Evolutionary conservation across 2,113 vertebrate species (phyloP), one percentile per base, ranked within the genome.

Genomic region (Bos indicus): DNA sequence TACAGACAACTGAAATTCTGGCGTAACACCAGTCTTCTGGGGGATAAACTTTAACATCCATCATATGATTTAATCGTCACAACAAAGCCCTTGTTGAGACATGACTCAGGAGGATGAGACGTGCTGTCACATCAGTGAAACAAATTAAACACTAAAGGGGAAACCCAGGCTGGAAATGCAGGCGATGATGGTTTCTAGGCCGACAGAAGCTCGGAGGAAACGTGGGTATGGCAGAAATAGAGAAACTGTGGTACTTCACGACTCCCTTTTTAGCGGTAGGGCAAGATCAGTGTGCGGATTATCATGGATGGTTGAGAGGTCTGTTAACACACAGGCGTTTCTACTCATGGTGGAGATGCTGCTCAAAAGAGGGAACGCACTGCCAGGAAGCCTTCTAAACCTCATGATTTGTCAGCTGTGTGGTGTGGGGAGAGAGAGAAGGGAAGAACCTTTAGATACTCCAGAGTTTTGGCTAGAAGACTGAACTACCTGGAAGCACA

Each of bases 401-500:
- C 54, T n/a, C 13, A 17, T 26, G 23, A 43, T 67, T n/a, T 60
- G 10, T 94, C 48, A 9, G 15, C 54, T 28, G 40, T 11, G 6
- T 21, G 25, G 40, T 90, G 43, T 57, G 43, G 43, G n/a, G n/a
- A 94, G 54, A 81, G 33, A 85, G 51, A 88, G 28, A 94, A 83
- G n/a, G 25, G 48, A 43, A 36, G 48, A 36, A 21, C 77, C 92
- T 96, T 83, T 46, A 80, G 89, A 13, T 52, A 56, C 14, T 30
- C 43, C 7, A 13, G 43, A 84, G 78, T 74, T 80, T 90, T 62
- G 78, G 93, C 77, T 46, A 85, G 90, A 84, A 96, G 93, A 77
- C 7, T 15, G 67, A 97, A 43, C 43, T 54, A 46, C 88, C 89
- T 96, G 91, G 91, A 82, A 86, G 25, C 85, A 88, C 96, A 98